A percentile compares a stretch with the other conserved stretches of the same genome.
Conservation (phyloP, 2,113 vertebrate species). For the Myxocyprinus asiaticus region DNA sequence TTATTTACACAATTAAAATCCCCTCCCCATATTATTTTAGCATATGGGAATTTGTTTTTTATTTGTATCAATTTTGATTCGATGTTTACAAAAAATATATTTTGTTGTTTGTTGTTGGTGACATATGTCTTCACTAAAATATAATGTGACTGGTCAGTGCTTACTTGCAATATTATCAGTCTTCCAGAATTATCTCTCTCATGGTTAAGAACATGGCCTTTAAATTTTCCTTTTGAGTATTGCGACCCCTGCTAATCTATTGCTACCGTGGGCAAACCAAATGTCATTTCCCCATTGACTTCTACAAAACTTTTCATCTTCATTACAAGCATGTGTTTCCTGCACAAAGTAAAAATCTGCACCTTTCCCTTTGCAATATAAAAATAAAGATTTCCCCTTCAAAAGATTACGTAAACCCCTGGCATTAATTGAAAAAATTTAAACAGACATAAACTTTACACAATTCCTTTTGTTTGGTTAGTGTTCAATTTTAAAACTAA, state of each 20-base stretch:
- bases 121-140: too few relatives aligned
- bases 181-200: background rate
- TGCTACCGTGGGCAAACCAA: background rate
- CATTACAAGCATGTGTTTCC: background rate
- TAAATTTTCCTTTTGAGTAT: background rate
- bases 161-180: too few relatives aligned
- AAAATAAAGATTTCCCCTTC: background rate
- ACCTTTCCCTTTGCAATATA: background rate
- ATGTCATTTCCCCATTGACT: background rate
- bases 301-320: slow-evolving; percentile 1
- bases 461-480: background rate
- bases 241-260: background rate
- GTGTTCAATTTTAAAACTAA: background rate
- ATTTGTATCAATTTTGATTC: too few relatives aligned
- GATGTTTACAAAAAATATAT: too few relatives aligned
- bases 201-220: background rate
- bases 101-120: too few relatives aligned
- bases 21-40: background rate
- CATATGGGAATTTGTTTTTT: too few relatives aligned
- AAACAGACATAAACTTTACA: background rate
- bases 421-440: background rate
- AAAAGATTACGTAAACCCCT: background rate
- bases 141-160: too few relatives aligned
- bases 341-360: background rate
- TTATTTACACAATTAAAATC: background rate